Evolutionary conservation across 2,113 vertebrate species (phyloP), one percentile per base, ranked within the genome.

Genomic region (Festucalex cinctus): DNA sequence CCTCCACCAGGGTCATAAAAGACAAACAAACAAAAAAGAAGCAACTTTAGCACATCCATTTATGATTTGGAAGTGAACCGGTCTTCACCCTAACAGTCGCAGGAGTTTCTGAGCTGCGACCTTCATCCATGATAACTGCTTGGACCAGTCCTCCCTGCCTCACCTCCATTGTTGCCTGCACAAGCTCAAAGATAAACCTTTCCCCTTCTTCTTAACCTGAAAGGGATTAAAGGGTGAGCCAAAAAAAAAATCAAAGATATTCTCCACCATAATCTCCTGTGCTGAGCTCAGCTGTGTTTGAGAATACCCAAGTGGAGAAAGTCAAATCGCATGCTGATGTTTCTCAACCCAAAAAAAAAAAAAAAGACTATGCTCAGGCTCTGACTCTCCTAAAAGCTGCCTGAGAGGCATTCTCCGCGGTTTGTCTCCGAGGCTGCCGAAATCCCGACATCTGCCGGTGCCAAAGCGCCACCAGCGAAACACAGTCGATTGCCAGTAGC

Each of bases 161-260:
- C 77, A 37, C 68, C 73, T 72, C 56, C 19, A 1, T 56, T 17
- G 6, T 59, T 74, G 32, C 28, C 32, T n/a, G 3, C 69, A 19
- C 61, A 22, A 46, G 61, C 26, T 62, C 46, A 77, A 56, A 69
- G 75, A 84, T 79, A 80, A 81, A 69, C 51, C 63, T 63, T 77
- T 65, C 59, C 28, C 28, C 28, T 59, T 49, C 70, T 70, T 65
- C 78, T 82, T 83, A 84, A 80, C 77, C 79, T 68, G 65, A 75
- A 70, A 84, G 32, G 77, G 76, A 86, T 89, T 82, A 81, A 75
- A 77, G 70, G 59, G 44, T 32, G 58, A 70, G 64, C 19, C 19
- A 58, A 81, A 69, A 71, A 49, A 59, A 68, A 70, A 69, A 72
- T 39, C 74, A 76, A 76, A 81, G 70, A 86, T 82, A 80, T 79